Conservation (phyloP, 2,113 vertebrate species). For the Percopsis transmontana region DNA sequence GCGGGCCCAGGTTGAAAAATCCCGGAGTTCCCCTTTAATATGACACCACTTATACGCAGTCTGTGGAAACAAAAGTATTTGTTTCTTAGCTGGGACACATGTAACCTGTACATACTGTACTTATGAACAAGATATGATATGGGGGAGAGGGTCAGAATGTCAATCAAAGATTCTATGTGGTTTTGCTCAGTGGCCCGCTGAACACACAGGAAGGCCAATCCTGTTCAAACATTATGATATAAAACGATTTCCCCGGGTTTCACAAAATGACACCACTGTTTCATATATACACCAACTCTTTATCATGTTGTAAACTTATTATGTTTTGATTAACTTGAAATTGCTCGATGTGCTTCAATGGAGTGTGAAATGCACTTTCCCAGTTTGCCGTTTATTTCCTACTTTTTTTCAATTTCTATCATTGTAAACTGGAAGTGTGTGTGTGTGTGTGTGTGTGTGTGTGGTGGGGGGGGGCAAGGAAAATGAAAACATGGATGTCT, state of each 20-base stretch:
- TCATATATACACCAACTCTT: slow-evolving; percentile 63
- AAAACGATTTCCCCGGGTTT: slow-evolving; percentile 30
- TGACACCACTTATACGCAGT: no score
- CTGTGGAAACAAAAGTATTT: no score
- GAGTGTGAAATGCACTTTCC: slow-evolving; percentile 81
- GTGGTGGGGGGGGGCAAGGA: slow-evolving; percentile 29
- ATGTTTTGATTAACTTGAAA: slow-evolving; percentile 83
- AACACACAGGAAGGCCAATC: neutral
- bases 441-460: neutral
- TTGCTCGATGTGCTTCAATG: slow-evolving; percentile 80
- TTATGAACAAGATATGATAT: no score
- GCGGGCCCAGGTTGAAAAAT: no score
- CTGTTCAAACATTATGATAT: slow-evolving; percentile 26
- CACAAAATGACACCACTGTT: slow-evolving; percentile 62
- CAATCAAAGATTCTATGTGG: no score
- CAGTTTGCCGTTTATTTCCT: slow-evolving; percentile 50
- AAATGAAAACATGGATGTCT: slow-evolving; percentile 70
- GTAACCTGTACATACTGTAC: no score
- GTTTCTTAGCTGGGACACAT: no score
- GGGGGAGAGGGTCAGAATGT: no score
- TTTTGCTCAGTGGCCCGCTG: no score
- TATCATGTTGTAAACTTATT: slow-evolving; percentile 80
- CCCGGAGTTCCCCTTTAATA: no score
- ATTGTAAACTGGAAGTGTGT: slow-evolving; percentile 45
- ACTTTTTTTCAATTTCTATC: slow-evolving; percentile 79